A percentile compares a stretch with the other conserved stretches of the same genome.
Conservation (phyloP, 2,888 invertebrate genomes). For the Deilephila elpenor region DNA sequence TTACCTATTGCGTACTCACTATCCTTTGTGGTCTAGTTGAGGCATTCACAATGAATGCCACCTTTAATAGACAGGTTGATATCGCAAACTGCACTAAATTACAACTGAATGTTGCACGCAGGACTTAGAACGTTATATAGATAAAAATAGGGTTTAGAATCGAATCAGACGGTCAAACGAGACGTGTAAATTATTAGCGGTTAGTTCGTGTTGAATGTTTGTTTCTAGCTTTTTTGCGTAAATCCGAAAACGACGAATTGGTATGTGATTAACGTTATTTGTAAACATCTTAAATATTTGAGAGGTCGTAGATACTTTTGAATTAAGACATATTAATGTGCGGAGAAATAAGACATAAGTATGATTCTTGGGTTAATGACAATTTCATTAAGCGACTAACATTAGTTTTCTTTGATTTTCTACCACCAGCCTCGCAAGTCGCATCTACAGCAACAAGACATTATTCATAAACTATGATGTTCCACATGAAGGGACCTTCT, state of each 20-base stretch:
- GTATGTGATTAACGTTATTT: too few relatives aligned
- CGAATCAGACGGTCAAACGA: neutral
- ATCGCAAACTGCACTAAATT: conserved; percentile 46
- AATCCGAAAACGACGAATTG: too few relatives aligned
- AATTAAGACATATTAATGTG: neutral
- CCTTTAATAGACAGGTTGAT: conserved; percentile 46
- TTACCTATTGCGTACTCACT: neutral
- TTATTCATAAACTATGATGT: too few relatives aligned
- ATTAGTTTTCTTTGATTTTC: too few relatives aligned
- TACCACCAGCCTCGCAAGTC: too few relatives aligned
- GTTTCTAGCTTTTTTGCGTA: neutral
- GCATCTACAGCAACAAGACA: too few relatives aligned
- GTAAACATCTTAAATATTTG: too few relatives aligned
- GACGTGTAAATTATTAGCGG: conserved; percentile 17
- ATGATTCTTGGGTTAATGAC: neutral
- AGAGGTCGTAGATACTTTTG: too few relatives aligned
- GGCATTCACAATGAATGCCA: conserved; percentile 43
- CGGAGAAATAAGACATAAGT: neutral
- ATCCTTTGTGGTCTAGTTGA: conserved; percentile 52
- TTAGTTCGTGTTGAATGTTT: conserved; percentile 16
- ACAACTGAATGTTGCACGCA: conserved; percentile 37
- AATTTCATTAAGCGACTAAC: too few relatives aligned
- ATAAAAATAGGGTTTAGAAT: conserved; percentile 3
- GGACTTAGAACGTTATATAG: conserved; percentile 14
- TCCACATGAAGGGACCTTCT: too few relatives aligned